Percentiles rank a stretch among this genome's conserved stretches.
phyloP scores from a whole-genome alignment of 1,140 invertebrate species.

The Dreissena polymorpha region DNA sequence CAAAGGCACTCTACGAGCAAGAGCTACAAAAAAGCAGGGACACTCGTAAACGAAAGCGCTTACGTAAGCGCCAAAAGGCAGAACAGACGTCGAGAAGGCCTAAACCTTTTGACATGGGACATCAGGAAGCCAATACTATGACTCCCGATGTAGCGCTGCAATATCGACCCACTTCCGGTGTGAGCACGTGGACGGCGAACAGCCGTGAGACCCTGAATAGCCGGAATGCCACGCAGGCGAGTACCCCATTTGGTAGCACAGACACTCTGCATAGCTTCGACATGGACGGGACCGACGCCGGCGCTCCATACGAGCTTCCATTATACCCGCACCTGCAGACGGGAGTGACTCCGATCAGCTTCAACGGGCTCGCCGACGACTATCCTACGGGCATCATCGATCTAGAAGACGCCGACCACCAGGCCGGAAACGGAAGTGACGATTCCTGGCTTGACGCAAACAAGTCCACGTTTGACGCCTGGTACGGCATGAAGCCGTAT shows the following conservation, averaged over 20 bases:
- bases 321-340: slow-evolving; percentile 8
- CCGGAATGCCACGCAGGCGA: too few relatives aligned
- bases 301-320: neutral
- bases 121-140: neutral
- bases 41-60: slow-evolving; percentile 32
- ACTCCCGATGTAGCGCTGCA: neutral
- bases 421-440: neutral
- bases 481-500: slow-evolving; percentile 39
- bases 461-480: slow-evolving; percentile 11
- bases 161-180: slow-evolving; percentile 9
- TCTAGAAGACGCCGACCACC: slow-evolving; percentile 25
- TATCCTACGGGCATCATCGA: slow-evolving; percentile 31
- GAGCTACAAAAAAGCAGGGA: slow-evolving; percentile 25
- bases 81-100: slow-evolving; percentile 1
- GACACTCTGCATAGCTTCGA: slow-evolving; percentile 24
- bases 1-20: slow-evolving; percentile 25
- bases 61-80: neutral
- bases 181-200: slow-evolving; percentile 11
- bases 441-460: slow-evolving; percentile 14
- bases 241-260: slow-evolving; percentile 9
- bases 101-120: too few relatives aligned
- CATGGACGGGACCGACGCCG: neutral
- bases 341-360: slow-evolving; percentile 27
- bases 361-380: neutral
- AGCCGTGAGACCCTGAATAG: too few relatives aligned